Evolutionary conservation across 2,888 invertebrate species (phyloP).

Genomic region (Stomorhina lunata): DNA sequence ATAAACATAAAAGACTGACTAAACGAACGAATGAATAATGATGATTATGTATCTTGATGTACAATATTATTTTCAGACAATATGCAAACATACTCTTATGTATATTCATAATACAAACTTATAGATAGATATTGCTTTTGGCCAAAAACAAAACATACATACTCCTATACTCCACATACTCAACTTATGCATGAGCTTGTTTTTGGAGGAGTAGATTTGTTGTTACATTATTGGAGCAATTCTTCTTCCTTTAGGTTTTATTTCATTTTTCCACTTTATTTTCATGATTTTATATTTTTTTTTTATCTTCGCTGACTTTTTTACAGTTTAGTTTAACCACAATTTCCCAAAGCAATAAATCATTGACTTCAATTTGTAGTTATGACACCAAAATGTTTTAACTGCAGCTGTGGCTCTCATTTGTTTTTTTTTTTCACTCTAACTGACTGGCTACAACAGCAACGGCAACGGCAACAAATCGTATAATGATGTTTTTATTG

Average conservation of each 20-base stretch:
- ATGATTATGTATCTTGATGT: constrained; percentile 36
- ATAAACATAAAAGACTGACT: neutral
- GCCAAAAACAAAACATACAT: neutral
- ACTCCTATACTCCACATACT: neutral
- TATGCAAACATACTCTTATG: neutral
- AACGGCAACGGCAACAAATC: too few species aligned
- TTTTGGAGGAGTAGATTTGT: neutral
- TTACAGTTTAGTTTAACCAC: constrained; percentile 66
- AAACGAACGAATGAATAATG: constrained; percentile 27
- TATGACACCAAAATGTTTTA: constrained; percentile 64
- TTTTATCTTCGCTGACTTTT: constrained; percentile 32
- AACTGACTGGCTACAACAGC: neutral
- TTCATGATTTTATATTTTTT: constrained; percentile 24
- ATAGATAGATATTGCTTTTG: neutral
- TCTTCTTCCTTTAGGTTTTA: constrained; percentile 5
- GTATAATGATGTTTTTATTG: constrained; percentile 26
- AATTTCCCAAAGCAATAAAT: constrained; percentile 71
- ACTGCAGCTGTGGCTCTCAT: constrained; percentile 52
- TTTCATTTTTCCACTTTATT: constrained; percentile 14
- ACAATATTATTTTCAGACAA: neutral
- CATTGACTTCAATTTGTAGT: constrained; percentile 71
- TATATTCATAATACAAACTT: neutral
- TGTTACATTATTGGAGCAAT: constrained; percentile 5
- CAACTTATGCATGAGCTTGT: too few species aligned
- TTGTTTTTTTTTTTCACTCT: neutral